Evolutionary conservation across 2,797 vertebrate genomes (phyloP).

Genomic region (Acanthurus leucopareius): DNA sequence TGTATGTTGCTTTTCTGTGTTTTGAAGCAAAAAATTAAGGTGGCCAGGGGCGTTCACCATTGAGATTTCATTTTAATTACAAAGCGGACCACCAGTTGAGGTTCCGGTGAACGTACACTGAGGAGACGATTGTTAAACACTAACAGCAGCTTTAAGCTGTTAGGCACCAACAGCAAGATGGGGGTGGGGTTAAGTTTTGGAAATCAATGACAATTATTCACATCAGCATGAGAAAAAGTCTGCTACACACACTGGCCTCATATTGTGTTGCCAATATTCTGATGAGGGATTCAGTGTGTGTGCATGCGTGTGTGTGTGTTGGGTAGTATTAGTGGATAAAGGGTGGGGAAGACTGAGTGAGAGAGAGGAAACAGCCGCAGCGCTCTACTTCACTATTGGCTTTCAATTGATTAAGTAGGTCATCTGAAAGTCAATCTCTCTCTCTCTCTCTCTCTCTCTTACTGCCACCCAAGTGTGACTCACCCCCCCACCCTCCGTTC

Average conservation of each 20-base stretch:
- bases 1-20: constrained; percentile 35
- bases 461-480: constrained; percentile 45
- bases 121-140: constrained; percentile 31
- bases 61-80: constrained; percentile 64
- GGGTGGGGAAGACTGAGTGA: constrained; percentile 15
- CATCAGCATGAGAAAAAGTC: constrained; percentile 17
- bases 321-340: not conserved
- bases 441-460: constrained; percentile 40
- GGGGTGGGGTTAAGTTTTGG: not conserved
- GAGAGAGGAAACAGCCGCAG: constrained; percentile 53
- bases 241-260: constrained; percentile 20
- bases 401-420: constrained; percentile 84
- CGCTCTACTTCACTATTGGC: constrained; percentile 71
- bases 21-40: constrained; percentile 42
- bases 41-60: constrained; percentile 40
- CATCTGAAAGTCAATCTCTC: constrained; percentile 80
- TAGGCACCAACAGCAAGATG: constrained; percentile 4
- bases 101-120: constrained; percentile 29
- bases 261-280: constrained; percentile 17
- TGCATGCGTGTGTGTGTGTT: constrained; percentile 8
- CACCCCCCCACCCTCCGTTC: not conserved
- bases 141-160: constrained; percentile 38
- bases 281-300: constrained; percentile 4
- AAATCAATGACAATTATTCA: constrained; percentile 29
- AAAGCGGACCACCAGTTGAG: constrained; percentile 42